Evolutionary conservation across 2,113 vertebrate species (phyloP), one percentile per base, ranked within the genome.

Genomic region (Hymenochirus boettgeri): DNA sequence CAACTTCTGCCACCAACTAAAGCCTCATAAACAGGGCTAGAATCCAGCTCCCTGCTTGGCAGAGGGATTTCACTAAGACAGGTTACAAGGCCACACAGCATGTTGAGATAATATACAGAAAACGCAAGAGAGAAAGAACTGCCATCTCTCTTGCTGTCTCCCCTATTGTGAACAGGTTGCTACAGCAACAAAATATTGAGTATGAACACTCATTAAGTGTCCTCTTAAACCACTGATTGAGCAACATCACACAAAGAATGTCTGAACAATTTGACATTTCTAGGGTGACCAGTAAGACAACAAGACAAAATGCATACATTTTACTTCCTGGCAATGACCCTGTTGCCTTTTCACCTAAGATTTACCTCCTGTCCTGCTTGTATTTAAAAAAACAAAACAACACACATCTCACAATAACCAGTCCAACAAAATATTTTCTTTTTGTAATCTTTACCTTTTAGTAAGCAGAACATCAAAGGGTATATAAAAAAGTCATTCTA

Each of bases 31-130:
- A 58, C 31, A 69, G 65, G 65, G 57, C 58, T 39, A 46, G 27
- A 45, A 60, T 69, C 65, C 65, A 69, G 65, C 53, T 66, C 47
- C 47, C 64, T 59, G 64, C 25, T 59, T 53, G 56, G 35, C 57
- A 69, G 64, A 53, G 57, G 65, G 56, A 60, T 53, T 24, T 69
- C 57, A 60, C 50, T 37, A 48, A 60, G 57, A 56, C n/a, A 60
- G 65, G 65, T 53, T 53, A 29, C 37, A 69, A 60, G 57, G 65
- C 65, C 46, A 60, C 65, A 33, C 25, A 37, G 35, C 56, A 59
- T 53, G 52, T 56, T 57, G 22, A 57, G 63, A 60, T 46, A 53
- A 57, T 46, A 69, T 54, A 60, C 23, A 50, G n/a, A 58, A 50
- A 24, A 51, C n/a, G n/a, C 12, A 51, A 57, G 48, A 57, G 25